These are phyloP conservation scores for Megalurothrips usitatus DNA, from an alignment of 2,888 invertebrate genomes.

Conservation along the genomic window DNA sequence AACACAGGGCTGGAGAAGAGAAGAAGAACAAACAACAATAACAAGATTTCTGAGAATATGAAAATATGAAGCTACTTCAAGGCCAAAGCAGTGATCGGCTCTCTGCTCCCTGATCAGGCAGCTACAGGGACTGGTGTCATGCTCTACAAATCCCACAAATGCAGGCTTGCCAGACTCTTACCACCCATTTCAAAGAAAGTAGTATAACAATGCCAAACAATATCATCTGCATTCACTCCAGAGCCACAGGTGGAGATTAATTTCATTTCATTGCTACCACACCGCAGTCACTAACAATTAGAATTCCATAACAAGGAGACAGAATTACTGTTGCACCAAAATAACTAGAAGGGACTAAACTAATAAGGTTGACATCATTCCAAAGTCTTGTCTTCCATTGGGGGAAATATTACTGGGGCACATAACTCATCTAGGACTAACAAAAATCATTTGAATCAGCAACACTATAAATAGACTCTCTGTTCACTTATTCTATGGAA, in stretches of 20 bases:
- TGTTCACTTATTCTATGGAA: conserved; percentile 16
- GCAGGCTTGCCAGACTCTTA: conserved; percentile 21
- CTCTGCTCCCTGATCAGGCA: conserved; percentile 23
- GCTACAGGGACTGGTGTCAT: conserved; percentile 24
- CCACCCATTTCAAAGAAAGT: conserved; percentile 5
- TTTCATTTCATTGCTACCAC: background rate
- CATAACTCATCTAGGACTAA: conserved; percentile 13
- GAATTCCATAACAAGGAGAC: background rate
- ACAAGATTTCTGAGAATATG: conserved; percentile 6
- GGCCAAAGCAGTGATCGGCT: conserved; percentile 12
- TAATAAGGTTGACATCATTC: conserved; percentile 17
- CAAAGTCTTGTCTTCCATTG: background rate
- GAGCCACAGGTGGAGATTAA: background rate
- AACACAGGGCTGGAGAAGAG: conserved; percentile 21
- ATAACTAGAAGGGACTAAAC: background rate
- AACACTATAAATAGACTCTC: background rate
- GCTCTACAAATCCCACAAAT: conserved; percentile 22
- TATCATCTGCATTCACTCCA: background rate
- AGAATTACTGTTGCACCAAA: conserved; percentile 10
- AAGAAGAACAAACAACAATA: conserved; percentile 20
- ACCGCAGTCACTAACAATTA: conserved; percentile 23
- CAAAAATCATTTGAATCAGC: background rate
- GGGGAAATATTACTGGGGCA: background rate
- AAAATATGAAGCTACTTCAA: background rate
- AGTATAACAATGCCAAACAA: background rate